Base-by-base conservation (phyloP, 2,888 invertebrate species). In the Melanotus villosus region DNA sequence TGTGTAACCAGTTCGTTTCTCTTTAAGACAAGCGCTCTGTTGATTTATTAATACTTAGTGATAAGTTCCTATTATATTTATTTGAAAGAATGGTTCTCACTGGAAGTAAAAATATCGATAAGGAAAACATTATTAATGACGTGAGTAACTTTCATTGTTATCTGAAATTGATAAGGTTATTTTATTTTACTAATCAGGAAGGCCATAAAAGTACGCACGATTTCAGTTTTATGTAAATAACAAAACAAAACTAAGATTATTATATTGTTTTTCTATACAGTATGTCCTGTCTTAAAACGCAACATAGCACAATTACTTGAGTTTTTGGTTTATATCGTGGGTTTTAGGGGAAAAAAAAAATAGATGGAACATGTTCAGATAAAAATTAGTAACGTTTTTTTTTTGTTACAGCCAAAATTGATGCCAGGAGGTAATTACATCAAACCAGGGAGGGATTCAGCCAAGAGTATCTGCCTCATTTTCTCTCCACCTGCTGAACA, bases 401-500 rank as follows among this genome's bases (percentile, higher is more conserved):
- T 52, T 65, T 47, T 65, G 70, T 84, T 84, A 3, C 84, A 95
- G 95, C 94, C 94, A 0, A 93, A 90, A 77, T 86, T 94, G 52
- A 91, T 93, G 88, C 90, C 90, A 38, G 95, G 95, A 4, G 92
- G 94, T 18, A 93, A 93, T 80, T 95, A 95, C 84, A 95, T 95
- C 70, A 91, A 90, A 77, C 94, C 94, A 81, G 93, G 92, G 0
- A 88, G 89, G 7, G 94, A 94, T 78, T 90, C 92, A 0, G 87
- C 89, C 65, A 92, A 92, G 81, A 94, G 92, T 66, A 93, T 93
- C 0, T 94, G 93, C 82, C 85, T 98, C 19, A 89, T 98, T 26
- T 97, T 98, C 85, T 94, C 97, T 0, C 93, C 98, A 0, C 90
- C 90, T 62, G 92, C 93, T 68, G 88, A 90, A 71, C 91, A 93